Evolutionary conservation across 2,888 invertebrate genomes (phyloP), one percentile per base, ranked within the genome.

Genomic region (Andrena fulva): DNA sequence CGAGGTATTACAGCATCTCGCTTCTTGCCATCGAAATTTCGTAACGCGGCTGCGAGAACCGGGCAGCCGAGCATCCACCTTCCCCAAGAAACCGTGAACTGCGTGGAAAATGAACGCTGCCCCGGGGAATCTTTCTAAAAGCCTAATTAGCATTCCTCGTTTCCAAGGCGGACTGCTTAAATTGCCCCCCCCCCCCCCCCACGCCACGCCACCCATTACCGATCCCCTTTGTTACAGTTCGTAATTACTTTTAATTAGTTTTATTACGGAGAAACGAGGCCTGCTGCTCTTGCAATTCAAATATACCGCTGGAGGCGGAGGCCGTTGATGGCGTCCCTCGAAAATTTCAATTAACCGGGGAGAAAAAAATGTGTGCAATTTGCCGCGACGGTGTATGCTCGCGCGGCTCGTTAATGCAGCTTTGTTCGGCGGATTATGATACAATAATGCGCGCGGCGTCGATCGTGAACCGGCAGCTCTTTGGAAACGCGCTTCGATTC

Each of bases 191-290:
- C 2, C 27, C 60, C 24, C 48, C 54, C 12, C 35, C 10, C 54
- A 5, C 27, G 68, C 24, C 35, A 31, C 20, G 31, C 75, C 33
- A 16, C 10, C 20, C 12, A 70, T 62, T 35, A 29, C 12, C 50
- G 33, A 72, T 59, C 66, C 60, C 59, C 66, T 79, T 70, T 70
- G 56, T 76, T 76, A 56, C 59, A 52, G 50, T 35, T 70, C 27
- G 54, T 35, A 64, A 76, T 79, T 79, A 69, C 56, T 31, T 76
- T 70, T 76, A 79, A 79, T 76, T 79, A 64, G 62, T 70, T 64
- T 56, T 52, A 67, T 71, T 56, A 56, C 54, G 20, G 54, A 20
- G 56, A 56, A 8, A 8, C 24, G 7, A 2, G 20, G 8, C 56
- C 1, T 3, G 27, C 56, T 27, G 1, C 56, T 10, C 56, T 10